Percentiles rank a stretch among this genome's conserved stretches.
Evolutionary conservation across 2,797 vertebrate genomes (phyloP).

Genomic region (Spatula clypeata): DNA sequence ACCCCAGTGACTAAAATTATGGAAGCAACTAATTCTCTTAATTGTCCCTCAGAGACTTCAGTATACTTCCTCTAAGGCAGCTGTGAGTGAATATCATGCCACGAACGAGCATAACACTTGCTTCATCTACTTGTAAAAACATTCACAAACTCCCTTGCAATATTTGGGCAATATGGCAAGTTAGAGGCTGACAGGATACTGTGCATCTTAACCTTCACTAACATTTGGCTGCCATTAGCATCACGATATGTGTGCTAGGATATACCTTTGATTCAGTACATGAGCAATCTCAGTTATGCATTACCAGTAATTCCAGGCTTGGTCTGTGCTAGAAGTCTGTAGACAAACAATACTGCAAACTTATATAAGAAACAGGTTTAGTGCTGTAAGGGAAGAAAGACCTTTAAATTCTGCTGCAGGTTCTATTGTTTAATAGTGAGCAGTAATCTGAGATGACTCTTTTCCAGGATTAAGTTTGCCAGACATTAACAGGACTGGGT

Average conservation of each 20-base stretch:
- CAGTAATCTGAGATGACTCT: slow-evolving; percentile 55
- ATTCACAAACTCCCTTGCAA: background rate
- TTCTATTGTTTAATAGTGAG: slow-evolving; percentile 61
- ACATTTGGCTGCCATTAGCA: slow-evolving; percentile 1
- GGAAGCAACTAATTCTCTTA: background rate
- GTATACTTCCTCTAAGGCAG: background rate
- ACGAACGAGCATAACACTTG: background rate
- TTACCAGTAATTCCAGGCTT: slow-evolving; percentile 61
- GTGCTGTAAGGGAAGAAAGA: slow-evolving; percentile 21
- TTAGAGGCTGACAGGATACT: background rate
- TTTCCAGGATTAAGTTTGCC: slow-evolving; percentile 27
- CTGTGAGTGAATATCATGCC: background rate
- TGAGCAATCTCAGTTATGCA: slow-evolving; percentile 29
- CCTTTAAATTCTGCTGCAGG: slow-evolving; percentile 66
- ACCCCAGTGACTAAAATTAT: background rate
- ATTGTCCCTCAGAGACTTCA: background rate
- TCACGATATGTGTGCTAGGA: background rate
- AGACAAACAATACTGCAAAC: slow-evolving; percentile 73
- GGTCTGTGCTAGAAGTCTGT: slow-evolving; percentile 64
- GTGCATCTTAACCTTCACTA: background rate
- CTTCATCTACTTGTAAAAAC: background rate
- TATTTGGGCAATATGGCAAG: background rate
- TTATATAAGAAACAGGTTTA: slow-evolving; percentile 53
- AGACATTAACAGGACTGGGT: slow-evolving; percentile 12
- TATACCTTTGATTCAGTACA: background rate